These are phyloP conservation scores for Hydriomena furcata DNA, from an alignment of 2,888 invertebrate species.

Conservation along the genomic window DNA sequence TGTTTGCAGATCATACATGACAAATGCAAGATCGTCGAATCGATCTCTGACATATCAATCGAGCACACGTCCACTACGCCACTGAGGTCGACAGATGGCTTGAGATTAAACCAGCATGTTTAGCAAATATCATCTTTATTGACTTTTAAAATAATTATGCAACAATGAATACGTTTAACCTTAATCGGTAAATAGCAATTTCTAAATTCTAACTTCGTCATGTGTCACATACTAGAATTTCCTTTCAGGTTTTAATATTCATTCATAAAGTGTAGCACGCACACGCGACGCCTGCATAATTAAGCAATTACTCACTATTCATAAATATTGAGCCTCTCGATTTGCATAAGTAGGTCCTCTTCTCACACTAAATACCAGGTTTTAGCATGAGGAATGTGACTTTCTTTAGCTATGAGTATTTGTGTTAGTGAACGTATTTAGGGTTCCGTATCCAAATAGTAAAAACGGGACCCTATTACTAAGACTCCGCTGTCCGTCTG, in stretches of 20 bases:
- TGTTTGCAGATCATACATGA: too few species aligned
- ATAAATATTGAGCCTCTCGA: conserved; percentile 27
- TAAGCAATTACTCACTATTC: conserved; percentile 29
- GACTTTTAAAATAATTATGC: neutral
- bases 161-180: conserved; percentile 2
- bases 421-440: neutral
- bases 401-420: conserved; percentile 12
- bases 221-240: conserved; percentile 18
- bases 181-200: conserved; percentile 8
- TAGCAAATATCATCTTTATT: too few species aligned
- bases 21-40: too few species aligned
- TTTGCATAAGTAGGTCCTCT: conserved; percentile 21
- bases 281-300: conserved; percentile 27
- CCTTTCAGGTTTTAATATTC: conserved; percentile 29
- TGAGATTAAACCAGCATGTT: too few species aligned
- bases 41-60: too few species aligned
- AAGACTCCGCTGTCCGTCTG: too few species aligned
- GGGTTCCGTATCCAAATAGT: too few species aligned
- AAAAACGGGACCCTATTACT: too few species aligned
- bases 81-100: too few species aligned
- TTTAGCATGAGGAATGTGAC: conserved; percentile 13
- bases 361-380: conserved; percentile 9
- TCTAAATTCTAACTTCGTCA: conserved; percentile 9
- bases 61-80: too few species aligned
- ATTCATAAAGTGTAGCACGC: conserved; percentile 33